These are phyloP conservation scores for human DNA, from an alignment of 2,113 vertebrate genomes.

Conservation along the genomic window DNA sequence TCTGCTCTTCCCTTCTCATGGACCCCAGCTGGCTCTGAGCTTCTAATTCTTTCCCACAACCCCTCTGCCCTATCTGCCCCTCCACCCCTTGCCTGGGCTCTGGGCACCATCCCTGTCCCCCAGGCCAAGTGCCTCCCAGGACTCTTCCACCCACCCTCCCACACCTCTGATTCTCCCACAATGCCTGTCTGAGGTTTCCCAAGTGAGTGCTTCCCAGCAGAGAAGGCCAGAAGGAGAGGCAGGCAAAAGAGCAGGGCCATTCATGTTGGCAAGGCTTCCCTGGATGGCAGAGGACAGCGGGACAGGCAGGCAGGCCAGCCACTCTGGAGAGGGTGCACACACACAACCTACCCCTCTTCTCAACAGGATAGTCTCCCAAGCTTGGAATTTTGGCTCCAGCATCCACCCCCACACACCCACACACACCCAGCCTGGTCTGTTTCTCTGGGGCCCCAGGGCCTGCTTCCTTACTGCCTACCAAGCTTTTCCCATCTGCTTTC, in stretches of 20 bases:
- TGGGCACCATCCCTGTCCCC: background rate
- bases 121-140: background rate
- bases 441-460: background rate
- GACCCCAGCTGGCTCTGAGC: background rate
- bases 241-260: background rate
- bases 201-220: background rate
- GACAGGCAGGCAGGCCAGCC: background rate
- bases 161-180: background rate
- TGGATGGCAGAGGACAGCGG: background rate
- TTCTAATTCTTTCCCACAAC: background rate
- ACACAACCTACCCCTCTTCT: background rate
- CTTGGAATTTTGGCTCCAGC: background rate
- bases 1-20: background rate
- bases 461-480: slow-evolving; percentile 5
- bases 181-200: background rate
- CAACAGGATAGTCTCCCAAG: background rate
- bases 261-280: background rate
- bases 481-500: background rate
- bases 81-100: background rate
- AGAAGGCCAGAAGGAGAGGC: background rate
- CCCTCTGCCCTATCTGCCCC: background rate
- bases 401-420: background rate
- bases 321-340: background rate
- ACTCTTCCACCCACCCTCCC: background rate
- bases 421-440: background rate